Percentiles rank a stretch among this genome's conserved stretches.
phyloP scores from a whole-genome alignment of 2,797 vertebrate species.

The Dallia pectoralis region DNA sequence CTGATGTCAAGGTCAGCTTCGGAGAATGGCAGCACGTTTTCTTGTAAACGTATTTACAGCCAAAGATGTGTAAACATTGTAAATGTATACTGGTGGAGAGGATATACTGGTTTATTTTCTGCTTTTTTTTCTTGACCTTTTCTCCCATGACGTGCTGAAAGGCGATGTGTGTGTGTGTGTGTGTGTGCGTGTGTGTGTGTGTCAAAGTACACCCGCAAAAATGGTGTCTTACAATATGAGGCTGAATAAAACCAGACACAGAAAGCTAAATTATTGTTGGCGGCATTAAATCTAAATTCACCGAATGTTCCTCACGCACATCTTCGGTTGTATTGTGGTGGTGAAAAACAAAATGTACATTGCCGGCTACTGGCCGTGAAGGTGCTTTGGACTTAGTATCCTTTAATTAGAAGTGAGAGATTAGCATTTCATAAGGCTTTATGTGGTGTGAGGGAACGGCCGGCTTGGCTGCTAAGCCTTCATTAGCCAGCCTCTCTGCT shows the following conservation, averaged over 20 bases:
- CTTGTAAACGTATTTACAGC: constrained; percentile 76
- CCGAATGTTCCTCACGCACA: constrained; percentile 70
- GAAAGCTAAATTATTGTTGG: constrained; percentile 48
- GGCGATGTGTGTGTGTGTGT: constrained; percentile 32
- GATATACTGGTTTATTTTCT: constrained; percentile 44
- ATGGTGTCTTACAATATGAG: constrained; percentile 44
- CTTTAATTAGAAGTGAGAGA: constrained; percentile 99
- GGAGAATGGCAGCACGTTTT: constrained; percentile 63
- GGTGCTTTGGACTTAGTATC: constrained; percentile 92
- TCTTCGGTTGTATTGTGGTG: constrained; percentile 67
- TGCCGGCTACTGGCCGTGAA: constrained; percentile 75
- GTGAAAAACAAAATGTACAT: constrained; percentile 78
- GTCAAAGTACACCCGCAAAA: constrained; percentile 21
- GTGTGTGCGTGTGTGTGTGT: constrained; percentile 31
- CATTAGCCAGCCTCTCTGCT: constrained; percentile 94
- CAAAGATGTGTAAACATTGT: constrained; percentile 69
- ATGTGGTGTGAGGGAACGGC: constrained; percentile 89
- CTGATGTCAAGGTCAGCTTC: constrained; percentile 73
- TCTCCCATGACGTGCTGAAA: constrained; percentile 38
- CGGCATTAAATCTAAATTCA: constrained; percentile 79
- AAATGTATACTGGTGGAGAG: constrained; percentile 62
- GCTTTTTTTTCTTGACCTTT: constrained; percentile 34
- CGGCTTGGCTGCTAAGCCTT: constrained; percentile 91
- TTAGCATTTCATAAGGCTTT: constrained; percentile 99
- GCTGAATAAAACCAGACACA: constrained; percentile 47